A percentile compares a stretch with the other conserved stretches of the same genome.
Conservation (phyloP, 1,140 invertebrate genomes). For the Drosophila eugracilis region DNA sequence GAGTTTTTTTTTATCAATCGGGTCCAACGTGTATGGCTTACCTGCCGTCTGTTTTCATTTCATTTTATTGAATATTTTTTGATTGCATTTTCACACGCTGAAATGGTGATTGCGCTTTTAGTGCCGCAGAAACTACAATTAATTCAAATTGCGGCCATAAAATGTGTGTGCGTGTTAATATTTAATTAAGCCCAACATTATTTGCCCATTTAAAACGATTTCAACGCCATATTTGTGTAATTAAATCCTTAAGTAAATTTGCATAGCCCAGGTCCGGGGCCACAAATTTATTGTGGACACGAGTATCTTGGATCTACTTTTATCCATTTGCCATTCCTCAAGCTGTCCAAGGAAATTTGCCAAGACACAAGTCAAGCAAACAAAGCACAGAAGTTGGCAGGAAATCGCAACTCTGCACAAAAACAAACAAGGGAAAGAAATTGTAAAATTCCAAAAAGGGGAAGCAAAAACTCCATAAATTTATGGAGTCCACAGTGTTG, state of each 20-base stretch:
- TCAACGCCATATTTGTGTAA: slow-evolving; percentile 5
- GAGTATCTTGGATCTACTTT: slow-evolving; percentile 29
- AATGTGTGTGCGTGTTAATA: slow-evolving; percentile 57
- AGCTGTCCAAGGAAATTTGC: slow-evolving; percentile 47
- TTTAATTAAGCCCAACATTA: slow-evolving; percentile 54
- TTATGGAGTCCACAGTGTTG: slow-evolving; percentile 15
- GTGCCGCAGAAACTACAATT: slow-evolving; percentile 49
- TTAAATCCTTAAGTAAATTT: slow-evolving; percentile 30
- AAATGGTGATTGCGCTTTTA: slow-evolving; percentile 68
- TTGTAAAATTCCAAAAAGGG: slow-evolving; percentile 26
- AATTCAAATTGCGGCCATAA: slow-evolving; percentile 66
- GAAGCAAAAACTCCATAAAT: slow-evolving; percentile 23
- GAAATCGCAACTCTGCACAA: slow-evolving; percentile 37
- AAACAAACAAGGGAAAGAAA: slow-evolving; percentile 25
- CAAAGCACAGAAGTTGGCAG: slow-evolving; percentile 31
- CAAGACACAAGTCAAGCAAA: slow-evolving; percentile 19
- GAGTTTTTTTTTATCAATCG: slow-evolving; percentile 40
- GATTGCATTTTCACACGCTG: slow-evolving; percentile 51
- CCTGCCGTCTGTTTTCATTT: slow-evolving; percentile 33
- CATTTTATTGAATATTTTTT: slow-evolving; percentile 48
- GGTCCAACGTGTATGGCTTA: slow-evolving; percentile 4
- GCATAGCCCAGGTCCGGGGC: not conserved
- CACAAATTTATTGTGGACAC: slow-evolving; percentile 15
- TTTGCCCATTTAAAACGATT: slow-evolving; percentile 44
- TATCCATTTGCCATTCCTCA: slow-evolving; percentile 42